Base-by-base conservation (phyloP, 2,113 vertebrate genomes). In the Serinus canaria region DNA sequence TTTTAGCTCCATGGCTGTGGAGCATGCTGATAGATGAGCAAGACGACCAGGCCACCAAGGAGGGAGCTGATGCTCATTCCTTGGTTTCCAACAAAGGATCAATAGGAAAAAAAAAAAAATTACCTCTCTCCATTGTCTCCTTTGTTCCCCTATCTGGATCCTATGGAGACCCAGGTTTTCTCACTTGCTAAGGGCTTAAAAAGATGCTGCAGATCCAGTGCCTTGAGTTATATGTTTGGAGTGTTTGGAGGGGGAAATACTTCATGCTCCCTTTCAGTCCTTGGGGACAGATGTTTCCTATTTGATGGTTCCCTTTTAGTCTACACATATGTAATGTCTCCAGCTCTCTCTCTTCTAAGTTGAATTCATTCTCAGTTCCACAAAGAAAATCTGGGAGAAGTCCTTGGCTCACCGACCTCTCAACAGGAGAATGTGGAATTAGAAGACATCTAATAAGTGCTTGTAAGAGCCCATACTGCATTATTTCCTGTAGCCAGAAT, bases 1-100 rank as follows among this genome's bases (percentile, higher is more conserved):
- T n/a, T n/a, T n/a, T n/a, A n/a, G n/a, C n/a, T n/a, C n/a, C n/a
- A n/a, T n/a, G n/a, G 28, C 10, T 90, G 68, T 77, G 72, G 20
- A 63, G 47, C 28, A 46, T 0, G 0, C 21, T 69, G 30, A 35
- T 23, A 49, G 33, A 62, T 16, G 13, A 4, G 1, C 19, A 55
- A 25, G 43, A 11, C 22, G 31, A 87, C 43, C 37, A 85, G 35
- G 52, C 35, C 43, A 62, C 43, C 31, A 58, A 41, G 23, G 53
- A 60, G 28, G 22, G 18, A 85, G 44, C 11, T 70, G 50, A 64
- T 64, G 46, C 7, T 80, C 5, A 0, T 80, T 89, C 33, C 55
- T 68, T 56, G 10, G 9, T 74, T 41, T 86, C 47, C 18, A 56
- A 18, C 3, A 75, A 53, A 33, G 8, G 12, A 47, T 18, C 6